A percentile compares a stretch with the other conserved stretches of the same genome.
phyloP scores from a whole-genome alignment of 2,888 invertebrate species.

The Catocala nupta region DNA sequence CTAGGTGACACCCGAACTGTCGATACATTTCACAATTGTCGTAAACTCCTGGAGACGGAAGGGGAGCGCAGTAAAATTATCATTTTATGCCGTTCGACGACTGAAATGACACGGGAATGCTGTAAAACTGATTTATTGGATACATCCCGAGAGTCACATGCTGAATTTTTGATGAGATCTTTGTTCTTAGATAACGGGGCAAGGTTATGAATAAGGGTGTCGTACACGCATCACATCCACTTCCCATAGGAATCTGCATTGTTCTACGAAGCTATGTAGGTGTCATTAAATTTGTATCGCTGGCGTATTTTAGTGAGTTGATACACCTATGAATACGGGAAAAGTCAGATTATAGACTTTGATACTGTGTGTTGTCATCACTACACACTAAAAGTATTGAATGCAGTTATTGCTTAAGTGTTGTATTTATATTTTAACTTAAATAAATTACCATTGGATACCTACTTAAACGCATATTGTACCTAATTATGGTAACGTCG shows the following conservation, averaged over 20 bases:
- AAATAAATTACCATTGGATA: constrained; percentile 11
- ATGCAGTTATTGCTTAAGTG: too few relatives aligned
- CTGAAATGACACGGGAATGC: constrained; percentile 87
- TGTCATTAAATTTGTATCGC: too few relatives aligned
- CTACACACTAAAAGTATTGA: too few relatives aligned
- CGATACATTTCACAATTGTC: constrained; percentile 88
- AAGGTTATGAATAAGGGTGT: constrained; percentile 44
- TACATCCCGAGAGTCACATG: constrained; percentile 83
- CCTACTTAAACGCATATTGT: constrained; percentile 17
- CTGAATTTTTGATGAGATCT: constrained; percentile 85
- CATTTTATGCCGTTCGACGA: constrained; percentile 87
- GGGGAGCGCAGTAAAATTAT: constrained; percentile 87
- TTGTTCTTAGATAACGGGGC: constrained; percentile 77
- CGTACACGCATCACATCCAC: constrained; percentile 11
- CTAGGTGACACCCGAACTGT: constrained; percentile 85
- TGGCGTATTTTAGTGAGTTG: too few relatives aligned
- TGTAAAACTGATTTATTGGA: constrained; percentile 87
- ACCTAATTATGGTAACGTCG: constrained; percentile 51
- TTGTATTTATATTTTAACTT: background rate
- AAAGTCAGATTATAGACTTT: too few relatives aligned
- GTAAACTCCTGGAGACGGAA: constrained; percentile 85
- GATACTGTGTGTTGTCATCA: too few relatives aligned
- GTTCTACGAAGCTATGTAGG: background rate
- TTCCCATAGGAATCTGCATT: background rate
- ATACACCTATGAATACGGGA: too few relatives aligned